Percentiles rank a stretch among this genome's conserved stretches.
These are phyloP conservation scores for Taphrorychus bicolor DNA, from an alignment of 2,888 invertebrate genomes.

Conservation along the genomic window DNA sequence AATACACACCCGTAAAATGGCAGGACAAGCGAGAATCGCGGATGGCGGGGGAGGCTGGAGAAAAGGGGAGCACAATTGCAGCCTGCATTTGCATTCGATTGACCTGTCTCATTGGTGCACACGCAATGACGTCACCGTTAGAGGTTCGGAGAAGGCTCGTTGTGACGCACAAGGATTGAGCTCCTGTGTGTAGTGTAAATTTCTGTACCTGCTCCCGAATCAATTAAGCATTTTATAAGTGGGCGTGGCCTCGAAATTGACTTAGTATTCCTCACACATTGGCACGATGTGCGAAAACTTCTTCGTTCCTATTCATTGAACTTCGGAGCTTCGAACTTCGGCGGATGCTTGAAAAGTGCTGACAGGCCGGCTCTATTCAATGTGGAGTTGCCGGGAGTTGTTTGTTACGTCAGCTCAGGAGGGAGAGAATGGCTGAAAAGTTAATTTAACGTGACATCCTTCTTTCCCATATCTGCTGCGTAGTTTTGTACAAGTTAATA, in stretches of 20 bases:
- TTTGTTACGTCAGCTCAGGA: slow-evolving; percentile 19
- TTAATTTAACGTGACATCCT: not conserved
- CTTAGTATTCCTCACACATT: not conserved
- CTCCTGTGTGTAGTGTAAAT: not conserved
- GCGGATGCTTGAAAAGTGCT: slow-evolving; percentile 35
- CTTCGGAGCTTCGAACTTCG: slow-evolving; percentile 30
- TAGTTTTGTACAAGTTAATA: not conserved
- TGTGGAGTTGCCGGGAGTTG: slow-evolving; percentile 27
- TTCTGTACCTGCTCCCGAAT: not conserved
- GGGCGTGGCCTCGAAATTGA: not conserved
- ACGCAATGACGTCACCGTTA: slow-evolving; percentile 37
- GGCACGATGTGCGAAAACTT: slow-evolving; percentile 19
- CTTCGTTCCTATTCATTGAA: slow-evolving; percentile 26
- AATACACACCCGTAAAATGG: slow-evolving; percentile 31
- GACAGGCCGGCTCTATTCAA: slow-evolving; percentile 31
- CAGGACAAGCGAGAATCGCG: slow-evolving; percentile 9
- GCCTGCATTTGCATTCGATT: slow-evolving; percentile 42
- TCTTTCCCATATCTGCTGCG: not conserved
- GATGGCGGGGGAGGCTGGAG: not conserved
- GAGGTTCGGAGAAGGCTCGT: too few relatives aligned
- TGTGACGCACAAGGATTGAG: slow-evolving; percentile 6
- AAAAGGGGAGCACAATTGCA: slow-evolving; percentile 27
- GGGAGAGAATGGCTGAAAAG: slow-evolving; percentile 3
- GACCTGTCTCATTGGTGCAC: slow-evolving; percentile 40
- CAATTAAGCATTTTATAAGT: not conserved